Evolutionary conservation across 2,113 vertebrate species (phyloP), one percentile per base, ranked within the genome.

Genomic region (Neofelis nebulosa): DNA sequence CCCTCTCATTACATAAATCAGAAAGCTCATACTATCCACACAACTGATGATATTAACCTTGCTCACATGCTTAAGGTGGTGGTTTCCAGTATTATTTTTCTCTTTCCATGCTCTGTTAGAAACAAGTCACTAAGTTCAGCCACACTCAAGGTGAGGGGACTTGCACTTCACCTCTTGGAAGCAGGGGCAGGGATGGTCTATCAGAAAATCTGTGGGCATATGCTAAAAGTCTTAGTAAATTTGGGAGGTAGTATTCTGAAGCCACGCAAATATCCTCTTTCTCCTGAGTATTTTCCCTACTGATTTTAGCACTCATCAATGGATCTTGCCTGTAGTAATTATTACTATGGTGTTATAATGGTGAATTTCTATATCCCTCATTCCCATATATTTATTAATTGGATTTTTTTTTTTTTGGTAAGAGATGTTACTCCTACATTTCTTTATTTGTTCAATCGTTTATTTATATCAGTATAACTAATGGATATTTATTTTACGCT

Each of bases 361-460:
- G 36, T 91, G 45, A 68, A 71, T 61, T 97, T 57, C 48, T 91
- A 25, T 55, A 95, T 90, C 16, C 9, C 23, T 83, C 48, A n/a
- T 78, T 97, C 25, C 11, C 73, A 27, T 88, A 71, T 48, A 69
- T 81, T 88, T 96, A 69, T 65, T 95, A 94, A 80, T 69, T 92
- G 52, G 5, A 50, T 19, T n/a, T 69, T 21, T 63, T n/a, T 68
- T 21, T 63, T 91, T 85, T 81, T 38, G 38, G 6, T 91, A 91
- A 94, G 41, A 21, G 93, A 91, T 91, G 7, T 48, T 33, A 69
- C 12, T 33, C 21, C 19, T 90, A 19, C 33, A 45, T 92, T 63
- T n/a, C 78, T 52, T 84, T 84, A 29, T 13, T 95, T 85, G 65
- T 63, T 87, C 21, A 79, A 19, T 71, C 38, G 52, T 68, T 98